Conservation (phyloP, 2,113 vertebrate species). For the Cyprinodon brontotheroides region DNA sequence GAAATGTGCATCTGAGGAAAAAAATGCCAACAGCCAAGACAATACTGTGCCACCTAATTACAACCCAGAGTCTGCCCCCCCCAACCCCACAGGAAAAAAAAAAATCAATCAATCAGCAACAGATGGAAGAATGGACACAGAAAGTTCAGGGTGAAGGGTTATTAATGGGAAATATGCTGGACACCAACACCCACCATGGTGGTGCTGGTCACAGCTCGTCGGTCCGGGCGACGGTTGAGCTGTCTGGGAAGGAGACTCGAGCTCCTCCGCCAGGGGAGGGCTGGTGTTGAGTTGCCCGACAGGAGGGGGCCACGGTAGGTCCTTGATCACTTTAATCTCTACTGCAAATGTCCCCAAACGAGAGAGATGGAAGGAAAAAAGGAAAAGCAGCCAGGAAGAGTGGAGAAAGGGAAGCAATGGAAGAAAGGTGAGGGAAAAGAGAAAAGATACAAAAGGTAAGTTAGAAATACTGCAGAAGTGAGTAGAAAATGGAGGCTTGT, state of each 20-base stretch:
- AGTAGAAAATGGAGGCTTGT: constrained; percentile 18
- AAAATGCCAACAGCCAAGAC: background rate
- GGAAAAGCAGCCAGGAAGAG: constrained; percentile 46
- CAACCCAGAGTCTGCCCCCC: background rate
- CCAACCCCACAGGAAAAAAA: too few relatives aligned
- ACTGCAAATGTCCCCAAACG: constrained; percentile 82
- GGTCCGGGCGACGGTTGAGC: constrained; percentile 76
- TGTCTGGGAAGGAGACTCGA: constrained; percentile 75
- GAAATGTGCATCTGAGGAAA: background rate
- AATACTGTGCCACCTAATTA: background rate
- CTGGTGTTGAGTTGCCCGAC: constrained; percentile 94
- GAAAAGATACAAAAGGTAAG: constrained; percentile 41
- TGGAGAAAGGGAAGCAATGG: constrained; percentile 31
- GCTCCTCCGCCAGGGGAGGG: constrained; percentile 82
- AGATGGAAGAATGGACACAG: constrained; percentile 12
- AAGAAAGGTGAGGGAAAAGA: constrained; percentile 31
- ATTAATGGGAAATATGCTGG: constrained; percentile 29
- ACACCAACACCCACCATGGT: constrained; percentile 83
- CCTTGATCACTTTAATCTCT: constrained; percentile 99
- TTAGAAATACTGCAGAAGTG: constrained; percentile 27
- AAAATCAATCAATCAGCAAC: background rate
- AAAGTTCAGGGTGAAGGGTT: background rate
- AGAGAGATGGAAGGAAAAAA: constrained; percentile 24
- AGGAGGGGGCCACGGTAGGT: constrained; percentile 96
- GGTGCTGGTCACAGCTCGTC: constrained; percentile 79